These are phyloP conservation scores for Glyphotaelius pellucidus DNA, from an alignment of 2,888 invertebrate species.

Conservation along the genomic window DNA sequence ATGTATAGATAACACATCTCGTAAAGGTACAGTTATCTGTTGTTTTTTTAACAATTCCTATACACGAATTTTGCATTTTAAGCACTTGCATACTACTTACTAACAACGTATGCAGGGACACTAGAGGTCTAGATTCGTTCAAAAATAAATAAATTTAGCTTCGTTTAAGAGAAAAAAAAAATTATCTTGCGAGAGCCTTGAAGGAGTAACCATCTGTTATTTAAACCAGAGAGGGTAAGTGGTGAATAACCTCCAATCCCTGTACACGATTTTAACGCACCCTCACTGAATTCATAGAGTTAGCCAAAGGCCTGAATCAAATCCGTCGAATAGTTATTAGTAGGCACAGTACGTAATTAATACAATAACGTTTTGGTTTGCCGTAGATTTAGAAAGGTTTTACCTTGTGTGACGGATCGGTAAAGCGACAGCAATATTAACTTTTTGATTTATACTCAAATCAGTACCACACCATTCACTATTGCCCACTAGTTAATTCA, in stretches of 20 bases:
- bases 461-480: neutral
- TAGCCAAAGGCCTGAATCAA: neutral
- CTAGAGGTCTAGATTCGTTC: too few species aligned
- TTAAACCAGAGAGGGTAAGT: too few species aligned
- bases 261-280: neutral
- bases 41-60: neutral
- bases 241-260: too few species aligned
- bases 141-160: too few species aligned
- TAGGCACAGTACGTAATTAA: neutral
- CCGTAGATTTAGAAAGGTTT: neutral
- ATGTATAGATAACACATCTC: neutral
- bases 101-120: too few species aligned
- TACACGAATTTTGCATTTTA: neutral
- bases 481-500: neutral
- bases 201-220: too few species aligned
- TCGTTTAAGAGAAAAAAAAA: too few species aligned
- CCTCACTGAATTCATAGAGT: neutral
- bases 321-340: neutral
- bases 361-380: neutral
- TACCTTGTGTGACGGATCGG: neutral
- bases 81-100: too few species aligned
- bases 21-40: neutral
- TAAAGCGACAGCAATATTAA: neutral
- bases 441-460: neutral
- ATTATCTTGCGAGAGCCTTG: too few species aligned